phyloP scores from a whole-genome alignment of 2,797 vertebrate genomes.

The Gorsachius magnificus region DNA sequence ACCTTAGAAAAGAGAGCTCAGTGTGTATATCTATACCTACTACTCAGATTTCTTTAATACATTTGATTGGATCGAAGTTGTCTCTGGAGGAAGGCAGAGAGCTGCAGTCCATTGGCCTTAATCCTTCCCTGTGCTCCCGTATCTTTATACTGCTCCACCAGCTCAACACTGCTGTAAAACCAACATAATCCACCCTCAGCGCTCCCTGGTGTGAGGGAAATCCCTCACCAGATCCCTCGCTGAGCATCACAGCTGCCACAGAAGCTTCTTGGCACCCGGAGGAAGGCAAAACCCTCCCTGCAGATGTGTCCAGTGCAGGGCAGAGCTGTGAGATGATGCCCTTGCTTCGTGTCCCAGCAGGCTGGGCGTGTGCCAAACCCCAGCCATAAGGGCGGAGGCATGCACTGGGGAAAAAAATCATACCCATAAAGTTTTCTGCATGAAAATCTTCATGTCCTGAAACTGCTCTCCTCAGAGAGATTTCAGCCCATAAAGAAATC shows the following conservation, averaged over 20 bases:
- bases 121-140: constrained; percentile 40
- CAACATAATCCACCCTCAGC: background rate
- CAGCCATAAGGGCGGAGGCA: background rate
- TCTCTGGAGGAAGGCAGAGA: constrained; percentile 2
- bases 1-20: background rate
- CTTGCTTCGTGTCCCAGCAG: background rate
- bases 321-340: background rate
- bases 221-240: background rate
- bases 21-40: background rate
- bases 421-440: background rate
- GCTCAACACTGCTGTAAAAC: background rate
- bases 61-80: background rate
- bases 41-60: background rate
- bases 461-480: background rate
- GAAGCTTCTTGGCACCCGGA: background rate
- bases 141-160: background rate
- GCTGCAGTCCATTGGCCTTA: constrained; percentile 52
- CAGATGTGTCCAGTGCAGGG: background rate
- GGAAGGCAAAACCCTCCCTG: background rate
- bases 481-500: background rate
- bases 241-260: constrained; percentile 27
- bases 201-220: background rate
- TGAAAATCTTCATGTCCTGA: background rate
- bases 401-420: background rate
- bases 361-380: background rate